Evolutionary conservation across 2,113 vertebrate genomes (phyloP).

Genomic region (Otolemur garnettii): DNA sequence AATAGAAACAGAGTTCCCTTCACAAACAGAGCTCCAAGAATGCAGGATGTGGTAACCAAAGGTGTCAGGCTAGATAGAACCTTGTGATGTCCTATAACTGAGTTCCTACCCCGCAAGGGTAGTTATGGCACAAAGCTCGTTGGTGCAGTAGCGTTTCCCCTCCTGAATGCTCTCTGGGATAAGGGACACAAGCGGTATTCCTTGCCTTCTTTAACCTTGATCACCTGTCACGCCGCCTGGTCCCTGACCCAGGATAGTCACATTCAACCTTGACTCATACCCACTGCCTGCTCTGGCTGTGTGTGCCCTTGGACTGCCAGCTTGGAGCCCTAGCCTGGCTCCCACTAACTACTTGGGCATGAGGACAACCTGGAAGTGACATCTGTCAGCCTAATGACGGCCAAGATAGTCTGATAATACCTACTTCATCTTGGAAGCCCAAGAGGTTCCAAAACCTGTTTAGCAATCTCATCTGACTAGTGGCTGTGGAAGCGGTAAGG

Average conservation of each 20-base stretch:
- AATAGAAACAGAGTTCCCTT: background rate
- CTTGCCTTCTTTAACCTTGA: background rate
- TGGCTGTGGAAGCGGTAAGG: background rate
- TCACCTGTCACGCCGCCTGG: background rate
- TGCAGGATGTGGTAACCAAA: background rate
- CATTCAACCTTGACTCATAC: background rate
- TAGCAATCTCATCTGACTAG: background rate
- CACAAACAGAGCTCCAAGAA: background rate
- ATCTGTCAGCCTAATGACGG: constrained; percentile 64
- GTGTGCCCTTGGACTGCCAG: constrained; percentile 60
- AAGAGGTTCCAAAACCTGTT: constrained; percentile 26
- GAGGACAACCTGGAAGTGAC: constrained; percentile 70
- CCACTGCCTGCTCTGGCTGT: background rate
- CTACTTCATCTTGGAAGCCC: constrained; percentile 33
- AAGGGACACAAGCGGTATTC: background rate
- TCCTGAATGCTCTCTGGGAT: background rate
- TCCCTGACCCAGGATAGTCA: background rate
- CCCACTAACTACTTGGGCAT: constrained; percentile 48
- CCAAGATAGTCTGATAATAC: constrained; percentile 73
- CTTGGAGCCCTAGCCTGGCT: constrained; percentile 63
- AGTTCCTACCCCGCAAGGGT: background rate
- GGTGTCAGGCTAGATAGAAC: background rate
- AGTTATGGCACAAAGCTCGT: background rate
- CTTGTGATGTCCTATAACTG: background rate
- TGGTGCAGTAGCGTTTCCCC: accelerated